These are phyloP conservation scores for Microplitis demolitor DNA, from an alignment of 1,140 invertebrate species.

Conservation along the genomic window DNA sequence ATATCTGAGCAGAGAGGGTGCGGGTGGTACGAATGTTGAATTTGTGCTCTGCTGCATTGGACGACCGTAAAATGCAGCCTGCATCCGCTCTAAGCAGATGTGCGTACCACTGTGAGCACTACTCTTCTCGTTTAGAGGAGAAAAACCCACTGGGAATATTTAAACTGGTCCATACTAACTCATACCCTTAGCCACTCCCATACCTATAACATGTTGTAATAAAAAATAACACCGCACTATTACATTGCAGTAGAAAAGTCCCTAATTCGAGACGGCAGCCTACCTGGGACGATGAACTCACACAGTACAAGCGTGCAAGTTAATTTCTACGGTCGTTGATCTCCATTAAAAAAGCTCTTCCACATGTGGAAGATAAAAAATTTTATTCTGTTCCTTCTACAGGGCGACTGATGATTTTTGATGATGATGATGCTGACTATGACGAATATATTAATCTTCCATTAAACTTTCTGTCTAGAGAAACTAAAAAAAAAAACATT, in stretches of 20 bases:
- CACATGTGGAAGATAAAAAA: no score
- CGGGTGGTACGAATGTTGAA: conserved; percentile 45
- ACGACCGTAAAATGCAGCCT: conserved; percentile 58
- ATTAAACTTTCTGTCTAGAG: neutral
- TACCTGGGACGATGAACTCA: conserved; percentile 27
- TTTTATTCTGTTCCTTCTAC: no score
- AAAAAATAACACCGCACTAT: no score
- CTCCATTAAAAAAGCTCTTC: conserved; percentile 3
- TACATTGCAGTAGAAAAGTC: neutral
- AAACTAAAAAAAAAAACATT: conserved; percentile 35
- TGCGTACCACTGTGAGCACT: conserved; percentile 30
- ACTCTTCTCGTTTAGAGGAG: conserved; percentile 30
- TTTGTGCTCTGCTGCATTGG: conserved; percentile 49
- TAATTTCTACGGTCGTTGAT: neutral
- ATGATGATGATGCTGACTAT: no score
- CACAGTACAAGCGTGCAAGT: conserved; percentile 17
- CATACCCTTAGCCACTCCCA: neutral
- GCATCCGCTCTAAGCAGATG: conserved; percentile 59
- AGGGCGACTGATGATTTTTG: no score
- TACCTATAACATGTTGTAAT: no score
- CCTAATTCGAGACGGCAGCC: neutral
- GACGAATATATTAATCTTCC: no score
- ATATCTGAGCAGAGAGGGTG: conserved; percentile 36
- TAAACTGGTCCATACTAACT: conserved; percentile 23
- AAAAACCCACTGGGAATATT: conserved; percentile 9